Evolutionary conservation across 1,140 invertebrate species (phyloP), one percentile per base, ranked within the genome.

Genomic region (Araneus ventricosus): DNA sequence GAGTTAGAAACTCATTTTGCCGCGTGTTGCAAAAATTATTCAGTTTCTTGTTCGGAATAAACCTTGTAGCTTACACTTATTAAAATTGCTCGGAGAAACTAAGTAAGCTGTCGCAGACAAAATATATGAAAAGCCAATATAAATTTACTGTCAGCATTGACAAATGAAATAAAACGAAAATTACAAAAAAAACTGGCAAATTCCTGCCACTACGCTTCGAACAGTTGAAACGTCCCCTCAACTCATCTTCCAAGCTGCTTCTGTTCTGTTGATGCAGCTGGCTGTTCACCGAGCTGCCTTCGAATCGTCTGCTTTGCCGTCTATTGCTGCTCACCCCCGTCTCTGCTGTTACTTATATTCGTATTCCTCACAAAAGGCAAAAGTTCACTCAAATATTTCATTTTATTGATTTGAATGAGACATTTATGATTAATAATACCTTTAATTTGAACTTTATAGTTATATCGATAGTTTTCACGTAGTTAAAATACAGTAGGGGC

Each of bases 201-300:
- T 75, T 75, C 67, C 30, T 75, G 30, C 27, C 30, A 34, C 17
- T 37, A 10, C 30, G 1, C n/a, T 88, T 17, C n/a, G 37, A 22
- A 24, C 88, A 87, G 88, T 70, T 22, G 3, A 52, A 1, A n/a
- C n/a, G 4, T 34, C 34, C 27, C 22, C 27, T 57, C 39, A 45
- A 45, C 37, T 75, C 79, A 30, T 67, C 79, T 92, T 82, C 89
- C 52, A 67, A 84, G 34, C 30, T 91, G 59, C 82, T 57, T 70
- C 52, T 92, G 90, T 57, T 70, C 52, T 92, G 90, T 92, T 92
- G 90, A 92, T 92, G 90, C 90, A 92, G 90, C 90, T 92, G 90
- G 90, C 39, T 92, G 37, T 86, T 86, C 90, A 92, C 39, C 82
- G 90, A 85, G 90, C 39, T 85, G 90, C 82, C 86, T 92, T 92